These are phyloP conservation scores for Cheilosia scutellata DNA, from an alignment of 2,888 invertebrate species.

Conservation along the genomic window DNA sequence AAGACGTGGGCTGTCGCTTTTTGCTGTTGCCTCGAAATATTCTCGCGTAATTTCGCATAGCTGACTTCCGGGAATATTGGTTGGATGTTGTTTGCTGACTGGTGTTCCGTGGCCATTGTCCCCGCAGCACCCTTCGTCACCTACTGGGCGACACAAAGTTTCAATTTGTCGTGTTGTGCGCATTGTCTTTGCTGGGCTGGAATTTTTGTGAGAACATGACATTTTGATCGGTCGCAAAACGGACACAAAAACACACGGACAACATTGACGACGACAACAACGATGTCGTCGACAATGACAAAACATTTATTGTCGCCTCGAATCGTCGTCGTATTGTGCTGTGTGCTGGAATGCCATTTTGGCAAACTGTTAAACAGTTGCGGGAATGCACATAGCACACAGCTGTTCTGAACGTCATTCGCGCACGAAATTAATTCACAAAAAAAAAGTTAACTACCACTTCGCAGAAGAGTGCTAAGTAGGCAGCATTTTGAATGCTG, in stretches of 20 bases:
- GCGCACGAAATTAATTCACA: conserved; percentile 65
- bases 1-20: conserved; percentile 42
- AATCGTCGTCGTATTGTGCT: conserved; percentile 40
- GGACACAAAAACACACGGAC: conserved; percentile 22
- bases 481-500: conserved; percentile 15
- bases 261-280: conserved; percentile 13
- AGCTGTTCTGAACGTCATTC: conserved; percentile 65
- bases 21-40: conserved; percentile 67
- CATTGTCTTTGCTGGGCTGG: conserved; percentile 67
- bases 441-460: conserved; percentile 45
- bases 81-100: conserved; percentile 14
- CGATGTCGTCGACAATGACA: conserved; percentile 51
- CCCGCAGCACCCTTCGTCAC: conserved; percentile 1
- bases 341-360: conserved; percentile 71
- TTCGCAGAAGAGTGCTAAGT: conserved; percentile 39
- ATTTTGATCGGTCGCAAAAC: conserved; percentile 68
- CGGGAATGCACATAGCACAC: conserved; percentile 70
- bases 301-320: conserved; percentile 74
- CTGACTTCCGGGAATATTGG: conserved; percentile 74
- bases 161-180: conserved; percentile 72
- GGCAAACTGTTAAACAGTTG: conserved; percentile 71
- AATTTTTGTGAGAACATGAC: conserved; percentile 76
- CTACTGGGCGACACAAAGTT: conserved; percentile 50
- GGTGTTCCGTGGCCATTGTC: background rate
- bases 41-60: conserved; percentile 76